Evolutionary conservation across 2,797 vertebrate genomes (phyloP), one percentile per base, ranked within the genome.

Genomic region (Trachops cirrhosus): DNA sequence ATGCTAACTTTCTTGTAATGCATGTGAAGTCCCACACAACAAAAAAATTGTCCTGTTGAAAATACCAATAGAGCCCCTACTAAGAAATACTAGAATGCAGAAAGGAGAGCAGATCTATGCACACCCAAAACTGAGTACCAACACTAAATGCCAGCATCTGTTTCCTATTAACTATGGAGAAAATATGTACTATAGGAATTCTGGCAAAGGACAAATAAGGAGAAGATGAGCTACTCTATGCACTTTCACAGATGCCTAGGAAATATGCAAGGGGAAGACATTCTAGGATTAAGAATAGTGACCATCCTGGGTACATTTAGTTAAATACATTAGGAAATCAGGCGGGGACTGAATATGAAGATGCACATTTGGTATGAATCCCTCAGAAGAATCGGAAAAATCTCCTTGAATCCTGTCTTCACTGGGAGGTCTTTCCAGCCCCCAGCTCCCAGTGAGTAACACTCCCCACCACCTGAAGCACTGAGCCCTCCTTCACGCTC

Each of bases 131-230:
- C 62, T 12, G 74, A 91, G 82, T 10, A 59, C 12, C 32, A 77
- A 46, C 57, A 85, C 46, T 89, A 74, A 92, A 93, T 34, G 54
- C 44, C 10, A 6, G 29, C 86, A 94, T 96, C 59, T 96, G 92
- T 74, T 93, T 84, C 39, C 19, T 52, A 92, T 86, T 93, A 96
- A 92, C 73, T 93, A 22, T 75, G 37, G 73, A 93, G 89, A 70
- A 96, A 95, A 77, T 70, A 93, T 16, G 67, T 46, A 57, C 19
- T 73, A 83, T 24, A 92, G 57, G 89, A 92, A 88, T 64, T 37
- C n/a, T 48, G 50, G 73, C 46, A 89, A 80, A 95, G n/a, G 78
- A 93, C 83, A 90, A 80, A 77, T 18, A 73, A 86, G 34, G 9
- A 57, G 9, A 57, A 79, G 80, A 89, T 89, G 94, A 96, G 29